Evolutionary conservation across 2,888 invertebrate species (phyloP), one percentile per base, ranked within the genome.

Genomic region (Podabrus alpinus): DNA sequence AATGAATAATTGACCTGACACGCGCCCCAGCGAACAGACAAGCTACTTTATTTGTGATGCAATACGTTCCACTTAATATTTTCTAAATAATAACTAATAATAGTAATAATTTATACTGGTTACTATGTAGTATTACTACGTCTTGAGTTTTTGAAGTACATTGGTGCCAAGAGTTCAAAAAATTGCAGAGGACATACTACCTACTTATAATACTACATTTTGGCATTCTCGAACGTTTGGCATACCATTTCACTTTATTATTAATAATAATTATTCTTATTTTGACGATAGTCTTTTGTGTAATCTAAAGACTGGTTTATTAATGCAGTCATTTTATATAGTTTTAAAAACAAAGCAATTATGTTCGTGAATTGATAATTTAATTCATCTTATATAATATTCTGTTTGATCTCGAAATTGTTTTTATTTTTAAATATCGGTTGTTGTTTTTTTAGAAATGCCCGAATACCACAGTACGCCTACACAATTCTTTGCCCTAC

Each of bases 1-100:
- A 75, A 75, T 75, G 75, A 75, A 76, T 76, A 76, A 76, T 76
- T 73, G 73, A 76, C 76, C 76, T 68, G 75, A 76, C 73, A 76
- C 73, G 75, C 72, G 76, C 73, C 62, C 71, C 17, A 70, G 66
- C 66, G 21, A 29, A 69, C 60, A 72, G 72, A 69, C 72, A 61
- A 68, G 68, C 29, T 25, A 69, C 62, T 66, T 75, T 75, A 75
- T 75, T 75, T 75, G 70, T 75, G 72, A 75, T 75, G 75, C 72
- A 75, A 75, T 75, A 73, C 72, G 75, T 72, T 75, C 66, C 68
- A 72, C 61, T 72, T 75, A 75, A 72, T 75, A 59, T 75, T 59
- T 25, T 64, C 62, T 45, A 64, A 64, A 21, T 64, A 64, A 64
- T 64, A 64, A 19, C 62, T 64, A 64, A 64, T 19, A 64, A 64